Conservation (phyloP, 2,113 vertebrate genomes). For the Clarias gariepinus region DNA sequence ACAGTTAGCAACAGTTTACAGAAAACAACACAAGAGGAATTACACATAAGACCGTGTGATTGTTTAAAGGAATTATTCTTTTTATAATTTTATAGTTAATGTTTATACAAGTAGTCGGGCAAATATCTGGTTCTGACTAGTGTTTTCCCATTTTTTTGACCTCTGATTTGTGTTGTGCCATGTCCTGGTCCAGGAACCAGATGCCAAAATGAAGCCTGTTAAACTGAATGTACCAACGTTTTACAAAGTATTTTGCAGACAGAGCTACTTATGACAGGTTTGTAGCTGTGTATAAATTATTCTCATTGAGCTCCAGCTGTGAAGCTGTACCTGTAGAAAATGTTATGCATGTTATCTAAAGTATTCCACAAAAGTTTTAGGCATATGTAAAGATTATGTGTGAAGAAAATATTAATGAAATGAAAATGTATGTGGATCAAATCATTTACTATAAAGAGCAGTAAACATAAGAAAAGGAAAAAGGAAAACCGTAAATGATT, state of each 20-base stretch:
- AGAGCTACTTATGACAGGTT: not conserved
- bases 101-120: not conserved
- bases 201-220: not conserved
- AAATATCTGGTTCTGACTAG: not conserved
- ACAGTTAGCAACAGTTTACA: not conserved
- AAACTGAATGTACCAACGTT: not conserved
- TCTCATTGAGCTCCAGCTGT: not conserved
- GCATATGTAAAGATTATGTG: not conserved
- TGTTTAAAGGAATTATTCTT: conserved; percentile 18
- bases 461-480: not conserved
- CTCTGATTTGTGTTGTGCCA: not conserved
- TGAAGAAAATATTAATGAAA: not conserved
- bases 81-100: not conserved
- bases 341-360: conserved; percentile 7
- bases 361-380: not conserved
- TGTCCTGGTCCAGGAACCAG: too few relatives aligned
- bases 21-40: conserved; percentile 14
- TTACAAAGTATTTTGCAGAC: not conserved
- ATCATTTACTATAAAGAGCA: not conserved
- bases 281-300: not conserved
- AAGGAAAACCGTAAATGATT: not conserved
- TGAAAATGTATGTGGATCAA: not conserved
- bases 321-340: not conserved
- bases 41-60: not conserved
- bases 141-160: not conserved